Evolutionary conservation across 2,113 vertebrate species (phyloP), one percentile per base, ranked within the genome.

Genomic region (Guaruba guarouba): DNA sequence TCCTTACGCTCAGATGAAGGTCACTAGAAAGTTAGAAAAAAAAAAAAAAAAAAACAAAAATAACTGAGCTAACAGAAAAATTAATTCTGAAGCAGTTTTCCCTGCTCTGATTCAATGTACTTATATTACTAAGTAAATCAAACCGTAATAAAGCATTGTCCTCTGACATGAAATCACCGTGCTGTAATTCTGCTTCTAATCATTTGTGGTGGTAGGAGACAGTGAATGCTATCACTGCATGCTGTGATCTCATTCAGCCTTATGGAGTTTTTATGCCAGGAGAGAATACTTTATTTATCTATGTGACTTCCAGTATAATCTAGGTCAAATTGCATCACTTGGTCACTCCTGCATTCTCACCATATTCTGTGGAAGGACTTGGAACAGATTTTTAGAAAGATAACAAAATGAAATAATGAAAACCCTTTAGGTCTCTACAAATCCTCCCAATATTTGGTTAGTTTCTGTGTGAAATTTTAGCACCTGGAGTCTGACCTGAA

Each of bases 91-190:
- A 86, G 75, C 57, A 54, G 49, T 71, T 92, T 85, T 17, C 37
- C 46, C 70, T 70, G 29, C 74, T 79, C 81, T 87, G 84, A 95
- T 76, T 92, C 87, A 69, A 41, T 37, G 75, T 90, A 18, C 59
- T 74, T 89, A 66, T 52, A 94, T 84, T 90, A 61, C 59, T 79
- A 49, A 94, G 90, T 93, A 92, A 96, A 94, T 95, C 85, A 95
- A 95, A 82, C 41, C 54, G 67, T 62, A 91, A 88, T 90, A 96
- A 92, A 88, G 73, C 68, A 86, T 63, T 93, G 88, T 95, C 68
- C 82, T 93, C 85, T 94, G 87, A 79, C 87, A 87, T 85, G 90
- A 96, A 96, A 91, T 94, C 94, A 87, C 86, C 77, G 35, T 0
- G 13, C 84, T 77, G 4, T 95, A 95, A 89, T 87, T 96, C 90